A percentile compares a stretch with the other conserved stretches of the same genome.
These are phyloP conservation scores for Meriones psammophilus DNA, from an alignment of 2,797 vertebrate genomes.

Conservation along the genomic window DNA sequence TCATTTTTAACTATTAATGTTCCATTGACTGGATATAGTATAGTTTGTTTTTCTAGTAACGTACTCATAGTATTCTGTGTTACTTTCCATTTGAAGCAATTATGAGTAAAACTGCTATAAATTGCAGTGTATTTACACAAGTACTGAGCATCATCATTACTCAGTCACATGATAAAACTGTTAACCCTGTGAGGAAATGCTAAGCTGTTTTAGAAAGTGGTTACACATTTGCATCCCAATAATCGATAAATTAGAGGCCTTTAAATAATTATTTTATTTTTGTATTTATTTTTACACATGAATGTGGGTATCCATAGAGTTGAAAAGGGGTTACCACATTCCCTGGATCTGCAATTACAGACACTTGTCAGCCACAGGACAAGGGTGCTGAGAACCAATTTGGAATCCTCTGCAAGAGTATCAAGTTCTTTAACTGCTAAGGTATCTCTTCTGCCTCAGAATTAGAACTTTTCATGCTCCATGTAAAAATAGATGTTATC, in stretches of 20 bases:
- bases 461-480: not conserved
- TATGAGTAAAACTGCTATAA: not conserved
- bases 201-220: not conserved
- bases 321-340: not conserved
- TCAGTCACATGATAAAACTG: not conserved
- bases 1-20: not conserved
- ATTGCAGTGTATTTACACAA: not conserved
- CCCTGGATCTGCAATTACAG: not conserved
- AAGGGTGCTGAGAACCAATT: not conserved
- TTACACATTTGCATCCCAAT: not conserved
- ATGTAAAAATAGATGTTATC: not conserved
- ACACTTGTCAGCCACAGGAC: not conserved
- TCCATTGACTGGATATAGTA: not conserved
- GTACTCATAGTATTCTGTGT: not conserved
- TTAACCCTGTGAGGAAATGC: not conserved
- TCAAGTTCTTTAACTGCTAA: not conserved
- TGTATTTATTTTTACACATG: not conserved
- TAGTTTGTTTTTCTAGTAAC: not conserved
- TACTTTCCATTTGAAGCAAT: not conserved
- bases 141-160: not conserved
- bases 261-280: not conserved
- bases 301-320: not conserved
- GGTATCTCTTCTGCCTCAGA: not conserved
- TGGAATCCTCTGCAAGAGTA: not conserved
- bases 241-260: not conserved